phyloP scores from a whole-genome alignment of 2,113 vertebrate genomes.

The Cynoglossus semilaevis region DNA sequence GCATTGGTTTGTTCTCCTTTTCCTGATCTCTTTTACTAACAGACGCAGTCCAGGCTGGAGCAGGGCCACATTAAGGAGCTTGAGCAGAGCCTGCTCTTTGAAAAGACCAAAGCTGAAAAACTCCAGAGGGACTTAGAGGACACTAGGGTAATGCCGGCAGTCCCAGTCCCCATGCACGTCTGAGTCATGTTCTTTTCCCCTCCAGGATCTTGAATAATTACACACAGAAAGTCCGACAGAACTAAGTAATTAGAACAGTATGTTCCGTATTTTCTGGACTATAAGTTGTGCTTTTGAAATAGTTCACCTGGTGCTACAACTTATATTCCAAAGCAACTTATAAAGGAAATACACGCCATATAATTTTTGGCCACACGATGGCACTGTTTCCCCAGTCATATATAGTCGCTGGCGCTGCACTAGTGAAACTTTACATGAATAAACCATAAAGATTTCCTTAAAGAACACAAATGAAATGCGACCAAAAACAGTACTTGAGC shows the following conservation, averaged over 20 bases:
- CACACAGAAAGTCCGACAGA: conserved; percentile 9
- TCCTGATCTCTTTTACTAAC: conserved; percentile 87
- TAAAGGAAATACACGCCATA: no score
- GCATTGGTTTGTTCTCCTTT: conserved; percentile 92
- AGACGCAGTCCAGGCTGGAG: conserved; percentile 99
- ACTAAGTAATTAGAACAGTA: background rate
- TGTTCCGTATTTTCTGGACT: no score
- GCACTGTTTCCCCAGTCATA: no score
- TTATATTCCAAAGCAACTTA: no score
- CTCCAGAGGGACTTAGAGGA: conserved; percentile 99
- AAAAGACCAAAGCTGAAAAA: conserved; percentile 99
- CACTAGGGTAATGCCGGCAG: conserved; percentile 93
- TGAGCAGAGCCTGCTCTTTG: conserved; percentile 99
- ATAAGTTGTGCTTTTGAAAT: no score
- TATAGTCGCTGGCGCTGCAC: no score
- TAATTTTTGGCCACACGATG: no score
- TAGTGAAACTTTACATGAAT: no score
- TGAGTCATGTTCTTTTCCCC: conserved; percentile 7
- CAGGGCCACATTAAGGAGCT: conserved; percentile 99
- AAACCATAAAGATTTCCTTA: no score
- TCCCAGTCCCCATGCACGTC: conserved; percentile 17
- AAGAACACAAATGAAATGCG: no score
- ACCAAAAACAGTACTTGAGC: no score
- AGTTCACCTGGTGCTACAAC: no score
- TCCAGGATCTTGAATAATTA: conserved; percentile 4